phyloP scores from a whole-genome alignment of 1,140 invertebrate species.

The Neodiprion lecontei region DNA sequence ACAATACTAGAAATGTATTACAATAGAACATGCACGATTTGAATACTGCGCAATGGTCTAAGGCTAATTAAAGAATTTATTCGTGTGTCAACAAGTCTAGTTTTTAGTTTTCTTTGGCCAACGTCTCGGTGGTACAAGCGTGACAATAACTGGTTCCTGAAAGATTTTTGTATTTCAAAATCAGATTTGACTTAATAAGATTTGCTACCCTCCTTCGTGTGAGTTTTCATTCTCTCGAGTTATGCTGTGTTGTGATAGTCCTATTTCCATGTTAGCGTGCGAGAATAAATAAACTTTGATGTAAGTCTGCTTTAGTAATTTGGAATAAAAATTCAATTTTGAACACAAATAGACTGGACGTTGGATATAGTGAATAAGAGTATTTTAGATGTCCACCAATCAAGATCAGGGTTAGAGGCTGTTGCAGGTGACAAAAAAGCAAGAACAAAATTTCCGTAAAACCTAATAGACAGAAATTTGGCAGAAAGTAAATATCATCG shows the following conservation, averaged over 20 bases:
- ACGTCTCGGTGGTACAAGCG: slow-evolving; percentile 50
- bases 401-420: too few relatives aligned
- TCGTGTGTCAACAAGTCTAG: slow-evolving; percentile 21
- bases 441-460: not conserved
- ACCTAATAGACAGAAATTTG: too few relatives aligned
- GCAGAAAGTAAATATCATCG: too few relatives aligned
- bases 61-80: not conserved
- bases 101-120: slow-evolving; percentile 52
- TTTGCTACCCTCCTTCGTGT: not conserved
- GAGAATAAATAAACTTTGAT: too few relatives aligned
- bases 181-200: not conserved
- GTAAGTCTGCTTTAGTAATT: too few relatives aligned
- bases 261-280: too few relatives aligned
- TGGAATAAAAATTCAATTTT: too few relatives aligned
- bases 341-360: too few relatives aligned
- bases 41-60: not conserved
- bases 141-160: slow-evolving; percentile 53
- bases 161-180: slow-evolving; percentile 26
- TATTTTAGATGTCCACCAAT: too few relatives aligned
- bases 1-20: slow-evolving; percentile 4
- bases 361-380: too few relatives aligned
- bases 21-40: not conserved
- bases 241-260: too few relatives aligned
- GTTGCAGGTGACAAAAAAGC: not conserved
- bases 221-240: too few relatives aligned